These are phyloP conservation scores for Hirundichthys speculiger DNA, from an alignment of 2,113 vertebrate species.

Conservation along the genomic window DNA sequence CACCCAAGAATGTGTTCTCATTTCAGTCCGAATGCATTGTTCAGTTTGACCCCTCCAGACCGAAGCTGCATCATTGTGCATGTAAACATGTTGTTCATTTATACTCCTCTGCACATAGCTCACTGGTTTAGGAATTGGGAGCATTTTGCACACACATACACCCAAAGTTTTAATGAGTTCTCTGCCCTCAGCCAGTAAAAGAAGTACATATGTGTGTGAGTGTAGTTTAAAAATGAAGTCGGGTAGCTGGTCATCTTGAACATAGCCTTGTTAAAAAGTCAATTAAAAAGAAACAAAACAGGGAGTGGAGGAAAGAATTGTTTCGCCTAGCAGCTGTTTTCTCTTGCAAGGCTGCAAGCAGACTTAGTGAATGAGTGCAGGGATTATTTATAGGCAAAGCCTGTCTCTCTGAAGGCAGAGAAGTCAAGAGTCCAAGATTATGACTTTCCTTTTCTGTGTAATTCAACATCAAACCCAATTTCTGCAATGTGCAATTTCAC, in stretches of 20 bases:
- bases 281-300: constrained; percentile 79
- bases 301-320: constrained; percentile 18
- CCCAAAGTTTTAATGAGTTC: constrained; percentile 67
- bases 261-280: constrained; percentile 79
- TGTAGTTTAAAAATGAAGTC: constrained; percentile 27
- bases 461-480: constrained; percentile 35
- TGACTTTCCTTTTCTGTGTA: constrained; percentile 30
- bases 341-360: constrained; percentile 37
- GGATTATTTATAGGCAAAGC: constrained; percentile 55
- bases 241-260: constrained; percentile 67
- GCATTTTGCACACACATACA: constrained; percentile 31
- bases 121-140: constrained; percentile 58
- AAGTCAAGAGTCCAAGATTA: constrained; percentile 43
- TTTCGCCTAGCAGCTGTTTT: constrained; percentile 60
- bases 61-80: constrained; percentile 48
- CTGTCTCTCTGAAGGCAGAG: constrained; percentile 36
- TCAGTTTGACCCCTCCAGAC: constrained; percentile 52
- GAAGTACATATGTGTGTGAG: constrained; percentile 34
- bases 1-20: constrained; percentile 33
- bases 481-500: constrained; percentile 42
- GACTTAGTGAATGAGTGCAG: constrained; percentile 41
- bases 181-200: constrained; percentile 40
- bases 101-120: constrained; percentile 46
- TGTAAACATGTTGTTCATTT: constrained; percentile 65
- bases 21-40: constrained; percentile 44